Base-by-base conservation (phyloP, 2,113 vertebrate genomes). In the Passerina amoena region DNA sequence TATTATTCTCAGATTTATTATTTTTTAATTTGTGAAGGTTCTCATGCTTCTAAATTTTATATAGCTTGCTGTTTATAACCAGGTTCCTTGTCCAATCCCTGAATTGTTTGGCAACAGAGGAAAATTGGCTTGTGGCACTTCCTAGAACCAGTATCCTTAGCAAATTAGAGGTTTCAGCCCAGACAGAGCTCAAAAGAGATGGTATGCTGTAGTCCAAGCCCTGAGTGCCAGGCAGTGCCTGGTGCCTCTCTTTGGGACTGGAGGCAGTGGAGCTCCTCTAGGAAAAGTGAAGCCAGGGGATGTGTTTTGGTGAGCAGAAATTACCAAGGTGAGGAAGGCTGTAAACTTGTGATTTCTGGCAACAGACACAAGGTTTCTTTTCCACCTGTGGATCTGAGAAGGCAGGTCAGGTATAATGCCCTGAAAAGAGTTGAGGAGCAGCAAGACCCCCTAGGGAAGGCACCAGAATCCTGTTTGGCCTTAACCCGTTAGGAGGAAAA, bases 201-300 rank as follows among this genome's bases (percentile, higher is more conserved):
- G 5, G 24, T 6, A 9, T 0, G 0, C 33, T 51, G 24, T 57
- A 35, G 24, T 64, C 22, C 16, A 50, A 78, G 23, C 8, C 20
- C 37, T n/a, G 42, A 56, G 37, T 17, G 30, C 20, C 37, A 47
- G 30, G 37, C 9, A 18, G n/a, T 21, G 28, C 18, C 48, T 77
- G 10, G 4, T 35, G 33, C 35, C 17, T 47, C 20, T 77, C 22
- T 53, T 53, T 12, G n/a, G 53, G 9, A 6, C 38, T 71, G n/a
- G 47, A 71, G 23, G 11, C 12, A 22, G 27, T 40, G 24, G 23
- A 54, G 2, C 1, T 8, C 4, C 24, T 7, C 4, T 1, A 9
- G 12, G 24, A 15, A 5, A 75, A 28, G 28, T 27, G 72, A 90
- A 40, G 11, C 53, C 53, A 44, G 28, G 14, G 5, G 19, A 35